Conservation (phyloP, 2,888 invertebrate genomes). For the Seira sanloemensis region DNA sequence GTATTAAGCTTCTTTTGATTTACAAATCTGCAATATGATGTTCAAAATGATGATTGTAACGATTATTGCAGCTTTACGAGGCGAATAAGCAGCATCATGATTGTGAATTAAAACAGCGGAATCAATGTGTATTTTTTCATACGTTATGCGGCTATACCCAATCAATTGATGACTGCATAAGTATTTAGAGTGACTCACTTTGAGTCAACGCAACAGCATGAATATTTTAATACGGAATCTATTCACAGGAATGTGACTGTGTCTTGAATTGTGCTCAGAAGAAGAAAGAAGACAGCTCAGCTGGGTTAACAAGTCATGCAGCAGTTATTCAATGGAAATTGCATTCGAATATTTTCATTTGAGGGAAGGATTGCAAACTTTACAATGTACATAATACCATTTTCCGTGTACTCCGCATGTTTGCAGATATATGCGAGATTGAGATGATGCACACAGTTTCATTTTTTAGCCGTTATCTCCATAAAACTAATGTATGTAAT, state of each 20-base stretch:
- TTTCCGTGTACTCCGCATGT: too few relatives aligned
- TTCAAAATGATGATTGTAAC: neutral
- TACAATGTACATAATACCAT: too few relatives aligned
- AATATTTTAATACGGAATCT: neutral
- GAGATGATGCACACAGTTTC: too few relatives aligned
- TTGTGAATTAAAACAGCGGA: neutral
- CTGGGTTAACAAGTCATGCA: too few relatives aligned
- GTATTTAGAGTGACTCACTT: neutral
- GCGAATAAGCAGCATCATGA: too few relatives aligned
- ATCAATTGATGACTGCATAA: too few relatives aligned
- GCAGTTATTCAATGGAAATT: too few relatives aligned
- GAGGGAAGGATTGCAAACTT: neutral
- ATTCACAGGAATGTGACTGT: neutral
- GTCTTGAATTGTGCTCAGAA: neutral
- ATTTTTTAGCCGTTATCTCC: conserved; percentile 10
- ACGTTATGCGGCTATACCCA: neutral
- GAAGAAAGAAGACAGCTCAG: too few relatives aligned
- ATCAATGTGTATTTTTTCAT: neutral
- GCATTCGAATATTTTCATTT: neutral
- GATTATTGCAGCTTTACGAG: neutral
- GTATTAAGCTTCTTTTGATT: conserved; percentile 8
- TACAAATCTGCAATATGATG: neutral
- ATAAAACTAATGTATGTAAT: too few relatives aligned
- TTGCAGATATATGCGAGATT: too few relatives aligned
- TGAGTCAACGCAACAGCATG: too few relatives aligned